Base-by-base conservation (phyloP, 2,113 vertebrate genomes). In the Lophura nycthemera region DNA sequence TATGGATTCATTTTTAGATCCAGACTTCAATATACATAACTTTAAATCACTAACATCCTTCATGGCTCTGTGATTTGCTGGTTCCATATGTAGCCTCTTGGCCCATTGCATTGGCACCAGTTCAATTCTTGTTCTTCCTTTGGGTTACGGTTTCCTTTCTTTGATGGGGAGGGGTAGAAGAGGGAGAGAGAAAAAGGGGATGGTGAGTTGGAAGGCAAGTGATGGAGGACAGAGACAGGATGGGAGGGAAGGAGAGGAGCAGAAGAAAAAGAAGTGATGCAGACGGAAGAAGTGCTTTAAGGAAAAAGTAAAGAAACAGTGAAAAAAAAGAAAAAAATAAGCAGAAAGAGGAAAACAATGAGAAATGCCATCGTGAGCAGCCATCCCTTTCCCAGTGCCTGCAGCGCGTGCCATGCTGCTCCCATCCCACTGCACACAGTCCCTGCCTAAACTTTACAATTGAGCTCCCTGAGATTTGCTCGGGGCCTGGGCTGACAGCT, bases 21-120 rank as follows among this genome's bases (percentile, higher is more conserved):
- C 88, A 93, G 97, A 97, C 96, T 97, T 97, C 97, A 97, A 91
- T 96, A 96, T 97, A 98, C 97, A 98, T 98, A 97, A 97, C 97
- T 97, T 98, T 98, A 98, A 98, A 98, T 98, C 98, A 98, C 97
- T 98, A 98, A 98, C 97, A 98, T 98, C 97, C 97, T 98, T 98
- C 97, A 97, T 47, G 90, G 96, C 88, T 82, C 93, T 96, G 83
- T 98, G 98, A 98, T 98, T 98, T 98, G 97, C 97, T 97, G 96
- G 93, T 97, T 98, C 97, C 98, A 98, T 97, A 97, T 98, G 98
- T 98, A 98, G 97, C 98, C 97, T 97, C 94, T 97, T 97, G 98
- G 97, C 97, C 97, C 96, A 81, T 67, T 95, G 66, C 48, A 15
- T 96, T 97, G 98, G 97, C 97, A 96, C 96, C 48, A 59, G 90